A percentile compares a stretch with the other conserved stretches of the same genome.
phyloP scores from a whole-genome alignment of 2,888 invertebrate genomes.

The Zaprionus lineosus region DNA sequence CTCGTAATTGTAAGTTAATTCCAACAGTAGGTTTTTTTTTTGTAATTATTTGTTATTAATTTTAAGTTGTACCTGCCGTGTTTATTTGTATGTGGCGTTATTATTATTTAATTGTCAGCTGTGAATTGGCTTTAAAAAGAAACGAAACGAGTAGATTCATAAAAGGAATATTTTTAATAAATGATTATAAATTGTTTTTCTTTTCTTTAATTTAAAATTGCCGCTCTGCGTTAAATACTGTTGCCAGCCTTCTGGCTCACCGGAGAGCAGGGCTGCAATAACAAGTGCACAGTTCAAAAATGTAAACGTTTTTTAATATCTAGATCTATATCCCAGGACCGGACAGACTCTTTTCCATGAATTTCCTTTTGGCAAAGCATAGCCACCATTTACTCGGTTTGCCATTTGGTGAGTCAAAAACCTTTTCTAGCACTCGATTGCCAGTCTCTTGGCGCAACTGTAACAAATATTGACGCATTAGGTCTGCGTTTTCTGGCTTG shows the following conservation, averaged over 20 bases:
- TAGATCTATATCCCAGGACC: slow-evolving; percentile 72
- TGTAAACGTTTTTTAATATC: slow-evolving; percentile 21
- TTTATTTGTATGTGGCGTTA: slow-evolving; percentile 41
- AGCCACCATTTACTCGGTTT: slow-evolving; percentile 99
- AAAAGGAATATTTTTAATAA: slow-evolving; percentile 52
- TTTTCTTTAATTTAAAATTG: slow-evolving; percentile 22
- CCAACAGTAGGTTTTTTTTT: slow-evolving; percentile 21
- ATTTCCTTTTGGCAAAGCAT: slow-evolving; percentile 99
- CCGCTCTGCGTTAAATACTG: neutral
- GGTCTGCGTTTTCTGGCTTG: slow-evolving; percentile 94
- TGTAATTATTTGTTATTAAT: slow-evolving; percentile 38
- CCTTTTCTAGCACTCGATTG: slow-evolving; percentile 94
- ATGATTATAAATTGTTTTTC: slow-evolving; percentile 40
- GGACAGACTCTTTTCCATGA: slow-evolving; percentile 97
- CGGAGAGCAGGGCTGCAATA: slow-evolving; percentile 24
- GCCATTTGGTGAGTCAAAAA: slow-evolving; percentile 92
- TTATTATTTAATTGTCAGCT: slow-evolving; percentile 32
- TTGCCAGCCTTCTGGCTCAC: slow-evolving; percentile 25
- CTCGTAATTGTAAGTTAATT: slow-evolving; percentile 47
- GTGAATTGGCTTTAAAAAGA: slow-evolving; percentile 25
- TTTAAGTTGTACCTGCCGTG: slow-evolving; percentile 43
- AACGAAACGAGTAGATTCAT: slow-evolving; percentile 32
- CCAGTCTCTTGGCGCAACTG: slow-evolving; percentile 98
- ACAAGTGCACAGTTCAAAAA: slow-evolving; percentile 22
- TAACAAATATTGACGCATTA: slow-evolving; percentile 95